phyloP scores from a whole-genome alignment of 2,113 vertebrate species.

The Pelecanus crispus region DNA sequence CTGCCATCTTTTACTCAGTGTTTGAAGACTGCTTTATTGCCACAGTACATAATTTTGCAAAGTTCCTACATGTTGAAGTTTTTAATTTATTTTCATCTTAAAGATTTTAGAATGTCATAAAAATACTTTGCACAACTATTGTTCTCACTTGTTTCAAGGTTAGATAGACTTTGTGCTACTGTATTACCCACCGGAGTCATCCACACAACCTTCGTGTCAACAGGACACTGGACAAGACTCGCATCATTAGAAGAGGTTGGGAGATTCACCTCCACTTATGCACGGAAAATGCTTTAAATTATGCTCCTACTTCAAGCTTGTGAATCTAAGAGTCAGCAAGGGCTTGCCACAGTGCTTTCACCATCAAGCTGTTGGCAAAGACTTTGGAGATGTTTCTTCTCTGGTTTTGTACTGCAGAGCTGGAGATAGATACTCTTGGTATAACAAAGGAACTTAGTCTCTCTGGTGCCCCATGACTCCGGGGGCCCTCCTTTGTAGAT shows the following conservation, averaged over 20 bases:
- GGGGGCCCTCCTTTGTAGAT: background rate
- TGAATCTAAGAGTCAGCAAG: background rate
- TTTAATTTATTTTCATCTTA: background rate
- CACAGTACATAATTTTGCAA: background rate
- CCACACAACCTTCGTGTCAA: rapidly evolving
- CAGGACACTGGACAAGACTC: background rate
- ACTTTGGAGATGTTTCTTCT: background rate
- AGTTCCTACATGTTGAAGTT: background rate
- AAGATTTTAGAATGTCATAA: background rate
- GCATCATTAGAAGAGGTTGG: background rate
- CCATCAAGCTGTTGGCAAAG: background rate
- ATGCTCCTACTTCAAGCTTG: background rate
- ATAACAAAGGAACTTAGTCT: background rate
- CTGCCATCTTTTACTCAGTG: background rate
- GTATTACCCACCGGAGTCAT: background rate
- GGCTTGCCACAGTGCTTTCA: rapidly evolving
- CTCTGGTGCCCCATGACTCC: background rate
- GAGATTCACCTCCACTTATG: background rate
- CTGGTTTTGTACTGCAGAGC: background rate
- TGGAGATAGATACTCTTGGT: background rate
- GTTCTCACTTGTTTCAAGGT: background rate
- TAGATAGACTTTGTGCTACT: background rate
- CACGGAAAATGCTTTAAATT: background rate
- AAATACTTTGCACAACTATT: background rate
- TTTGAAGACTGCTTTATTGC: background rate